These are phyloP conservation scores for Triops longicaudatus DNA, from an alignment of 1,140 invertebrate species.

Conservation along the genomic window DNA sequence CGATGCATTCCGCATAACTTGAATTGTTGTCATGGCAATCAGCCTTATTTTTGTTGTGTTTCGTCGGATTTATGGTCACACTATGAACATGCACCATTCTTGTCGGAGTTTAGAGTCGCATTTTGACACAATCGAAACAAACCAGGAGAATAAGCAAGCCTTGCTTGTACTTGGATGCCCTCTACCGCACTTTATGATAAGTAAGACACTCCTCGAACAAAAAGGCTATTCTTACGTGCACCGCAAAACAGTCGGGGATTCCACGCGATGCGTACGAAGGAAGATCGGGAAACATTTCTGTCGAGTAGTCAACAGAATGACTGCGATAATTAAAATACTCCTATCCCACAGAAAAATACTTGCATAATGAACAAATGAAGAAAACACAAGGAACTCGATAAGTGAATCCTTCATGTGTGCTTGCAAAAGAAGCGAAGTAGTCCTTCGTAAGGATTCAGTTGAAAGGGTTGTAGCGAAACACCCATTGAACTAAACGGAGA, in stretches of 20 bases:
- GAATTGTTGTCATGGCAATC: not conserved
- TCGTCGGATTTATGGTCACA: too few species aligned
- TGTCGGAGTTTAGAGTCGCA: too few species aligned
- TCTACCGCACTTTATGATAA: too few species aligned
- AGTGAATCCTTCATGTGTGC: not conserved
- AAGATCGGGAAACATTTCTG: not conserved
- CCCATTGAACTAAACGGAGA: not conserved
- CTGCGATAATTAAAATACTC: slow-evolving; percentile 12
- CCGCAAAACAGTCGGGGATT: not conserved
- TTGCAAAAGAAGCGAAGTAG: not conserved
- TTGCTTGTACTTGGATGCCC: too few species aligned
- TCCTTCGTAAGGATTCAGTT: not conserved
- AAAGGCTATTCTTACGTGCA: not conserved
- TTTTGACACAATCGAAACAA: too few species aligned
- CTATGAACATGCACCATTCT: too few species aligned
- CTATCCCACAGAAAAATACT: not conserved
- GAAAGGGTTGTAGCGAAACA: not conserved
- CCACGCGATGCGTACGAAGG: not conserved
- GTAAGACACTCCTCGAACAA: too few species aligned
- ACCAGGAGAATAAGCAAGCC: too few species aligned
- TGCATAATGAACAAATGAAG: not conserved
- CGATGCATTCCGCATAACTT: slow-evolving; percentile 7
- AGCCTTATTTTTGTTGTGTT: not conserved
- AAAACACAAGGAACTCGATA: not conserved
- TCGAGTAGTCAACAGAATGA: not conserved